Evolutionary conservation across 2,797 vertebrate species (phyloP).

Genomic region (Myotis daubentonii): DNA sequence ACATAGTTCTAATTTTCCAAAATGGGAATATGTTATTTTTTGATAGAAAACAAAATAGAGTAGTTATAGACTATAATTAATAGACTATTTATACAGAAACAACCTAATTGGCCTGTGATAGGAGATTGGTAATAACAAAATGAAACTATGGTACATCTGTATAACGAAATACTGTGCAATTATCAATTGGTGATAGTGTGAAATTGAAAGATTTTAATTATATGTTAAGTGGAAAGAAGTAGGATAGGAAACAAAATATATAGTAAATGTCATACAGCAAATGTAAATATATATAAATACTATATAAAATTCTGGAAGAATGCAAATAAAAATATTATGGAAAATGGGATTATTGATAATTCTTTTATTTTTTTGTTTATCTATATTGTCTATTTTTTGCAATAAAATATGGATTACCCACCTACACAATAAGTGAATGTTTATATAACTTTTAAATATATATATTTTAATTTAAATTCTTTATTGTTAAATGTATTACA

Average conservation of each 20-base stretch:
- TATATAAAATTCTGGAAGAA: background rate
- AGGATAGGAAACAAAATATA: background rate
- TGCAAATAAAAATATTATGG: slow-evolving; percentile 12
- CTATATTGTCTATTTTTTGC: background rate
- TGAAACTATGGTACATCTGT: background rate
- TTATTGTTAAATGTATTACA: too few species aligned
- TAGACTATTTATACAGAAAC: slow-evolving; percentile 9
- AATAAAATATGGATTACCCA: background rate
- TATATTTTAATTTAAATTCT: too few species aligned
- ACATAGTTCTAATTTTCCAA: slow-evolving; percentile 7
- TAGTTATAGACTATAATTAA: background rate
- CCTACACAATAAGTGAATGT: background rate
- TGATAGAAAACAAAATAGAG: slow-evolving; percentile 26
- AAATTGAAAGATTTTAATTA: background rate
- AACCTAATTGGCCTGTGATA: background rate
- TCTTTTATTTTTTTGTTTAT: slow-evolving; percentile 34
- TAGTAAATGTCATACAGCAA: background rate
- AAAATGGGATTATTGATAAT: slow-evolving; percentile 15
- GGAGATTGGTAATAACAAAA: background rate
- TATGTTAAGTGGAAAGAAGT: background rate
- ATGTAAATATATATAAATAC: background rate
- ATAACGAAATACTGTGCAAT: background rate
- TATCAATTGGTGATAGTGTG: background rate
- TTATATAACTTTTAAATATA: slow-evolving; percentile 19
- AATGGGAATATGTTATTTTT: slow-evolving; percentile 30